Base-by-base conservation (phyloP, 2,888 invertebrate genomes). In the Pedicia rivosa region DNA sequence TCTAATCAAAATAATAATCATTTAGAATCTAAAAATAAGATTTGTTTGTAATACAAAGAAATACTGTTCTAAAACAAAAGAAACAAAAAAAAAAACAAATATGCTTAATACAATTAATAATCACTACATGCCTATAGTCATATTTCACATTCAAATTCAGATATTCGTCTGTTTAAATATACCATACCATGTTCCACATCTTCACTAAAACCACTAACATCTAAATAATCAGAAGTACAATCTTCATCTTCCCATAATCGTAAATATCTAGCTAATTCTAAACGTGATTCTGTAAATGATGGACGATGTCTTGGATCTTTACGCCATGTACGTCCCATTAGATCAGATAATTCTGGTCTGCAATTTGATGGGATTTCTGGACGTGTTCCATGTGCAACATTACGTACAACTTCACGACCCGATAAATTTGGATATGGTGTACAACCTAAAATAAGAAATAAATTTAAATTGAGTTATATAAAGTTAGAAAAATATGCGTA, bases 341-440 rank as follows among this genome's bases (percentile, higher is more conserved):
- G 59, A 44, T 68, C 65, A 51, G 72, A 76, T 47, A 78, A 63
- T 50, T 74, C 72, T 40, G 77, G 74, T 46, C 77, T 74, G 59
- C 82, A 83, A 59, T 84, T 82, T 38, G 74, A 70, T 2, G 86
- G 86, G 36, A 81, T 67, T 50, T 82, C 79, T 39, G 84, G 70
- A 1, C 83, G 67, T 54, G 79, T 74, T 16, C 84, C 86, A 47
- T 75, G 77, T 15, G 81, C 73, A 33, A 86, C 81, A 25, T 76
- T 72, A 7, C 80, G 68, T 55, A 84, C 72, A n/a, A 86, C 84
- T 53, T 84, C 82, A 8, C 82, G 72, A 0, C 83, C 83, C 2
- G 80, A 77, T 70, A 86, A 74, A 40, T 78, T 75, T n/a, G 82
- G 79, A 59, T 86, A 86, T 4, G 86, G 86, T 51, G 82, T 83